Evolutionary conservation across 2,113 vertebrate genomes (phyloP).

Genomic region (Phaethon lepturus): DNA sequence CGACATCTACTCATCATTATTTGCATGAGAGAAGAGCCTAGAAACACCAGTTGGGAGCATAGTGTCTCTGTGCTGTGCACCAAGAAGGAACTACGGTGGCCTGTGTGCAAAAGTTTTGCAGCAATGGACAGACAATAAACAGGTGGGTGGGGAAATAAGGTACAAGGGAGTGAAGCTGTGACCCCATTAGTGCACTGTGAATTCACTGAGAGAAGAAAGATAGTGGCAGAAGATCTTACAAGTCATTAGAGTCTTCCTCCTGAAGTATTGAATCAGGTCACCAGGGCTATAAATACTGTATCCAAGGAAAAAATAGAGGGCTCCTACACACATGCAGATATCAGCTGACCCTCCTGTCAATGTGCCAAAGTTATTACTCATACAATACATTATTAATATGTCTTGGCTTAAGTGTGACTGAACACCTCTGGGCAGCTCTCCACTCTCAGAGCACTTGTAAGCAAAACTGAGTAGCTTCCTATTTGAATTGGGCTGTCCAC

Average conservation of each 20-base stretch:
- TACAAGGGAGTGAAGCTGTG: background rate
- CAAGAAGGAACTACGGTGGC: background rate
- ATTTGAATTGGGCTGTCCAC: background rate
- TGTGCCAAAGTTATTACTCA: background rate
- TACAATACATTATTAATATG: background rate
- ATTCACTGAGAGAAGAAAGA: background rate
- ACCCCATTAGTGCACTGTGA: background rate
- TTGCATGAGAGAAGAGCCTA: background rate
- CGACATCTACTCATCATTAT: background rate
- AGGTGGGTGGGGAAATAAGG: background rate
- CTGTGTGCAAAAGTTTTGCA: accelerated
- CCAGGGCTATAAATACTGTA: background rate
- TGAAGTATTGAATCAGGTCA: background rate
- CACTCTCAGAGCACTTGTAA: background rate
- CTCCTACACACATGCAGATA: background rate
- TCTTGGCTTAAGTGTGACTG: background rate
- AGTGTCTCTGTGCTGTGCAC: background rate
- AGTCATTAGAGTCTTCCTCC: background rate
- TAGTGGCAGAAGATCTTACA: background rate
- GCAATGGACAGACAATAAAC: background rate
- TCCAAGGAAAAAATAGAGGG: background rate
- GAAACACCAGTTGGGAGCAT: background rate
- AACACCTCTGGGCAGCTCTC: background rate
- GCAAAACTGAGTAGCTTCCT: background rate
- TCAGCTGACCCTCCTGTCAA: background rate